A percentile compares a stretch with the other conserved stretches of the same genome.
Conservation (phyloP, 2,888 invertebrate species). For the Drosophila quinaria region DNA sequence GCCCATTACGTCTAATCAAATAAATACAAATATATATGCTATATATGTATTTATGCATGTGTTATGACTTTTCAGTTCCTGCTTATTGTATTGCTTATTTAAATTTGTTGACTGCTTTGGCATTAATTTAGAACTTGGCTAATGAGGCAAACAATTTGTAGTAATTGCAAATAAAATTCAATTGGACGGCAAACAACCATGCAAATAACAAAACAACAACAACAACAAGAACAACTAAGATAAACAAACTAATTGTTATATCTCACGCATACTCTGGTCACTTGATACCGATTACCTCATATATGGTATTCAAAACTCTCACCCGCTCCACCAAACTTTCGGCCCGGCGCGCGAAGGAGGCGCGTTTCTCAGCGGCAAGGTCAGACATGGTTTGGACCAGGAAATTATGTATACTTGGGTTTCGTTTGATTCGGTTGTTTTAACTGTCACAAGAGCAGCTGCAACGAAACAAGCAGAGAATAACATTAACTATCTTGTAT, state of each 20-base stretch:
- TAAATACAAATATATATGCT: slow-evolving; percentile 31
- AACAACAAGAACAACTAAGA: slow-evolving; percentile 33
- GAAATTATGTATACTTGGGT: slow-evolving; percentile 12
- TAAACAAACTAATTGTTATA: slow-evolving; percentile 60
- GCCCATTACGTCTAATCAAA: slow-evolving; percentile 47
- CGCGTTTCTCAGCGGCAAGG: slow-evolving; percentile 82
- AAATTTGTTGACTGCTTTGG: slow-evolving; percentile 16
- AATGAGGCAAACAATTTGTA: slow-evolving; percentile 9
- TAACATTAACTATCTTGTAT: slow-evolving; percentile 19
- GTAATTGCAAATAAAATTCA: slow-evolving; percentile 49
- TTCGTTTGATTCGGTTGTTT: slow-evolving; percentile 11
- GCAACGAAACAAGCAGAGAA: slow-evolving; percentile 38
- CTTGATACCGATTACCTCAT: slow-evolving; percentile 85
- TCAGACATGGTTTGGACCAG: slow-evolving; percentile 70
- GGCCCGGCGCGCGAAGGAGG: slow-evolving; percentile 85
- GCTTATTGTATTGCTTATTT: slow-evolving; percentile 1
- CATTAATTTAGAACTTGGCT: slow-evolving; percentile 11
- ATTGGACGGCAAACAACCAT: slow-evolving; percentile 26
- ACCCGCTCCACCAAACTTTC: slow-evolving; percentile 86
- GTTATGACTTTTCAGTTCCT: slow-evolving; percentile 10
- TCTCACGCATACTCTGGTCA: slow-evolving; percentile 84
- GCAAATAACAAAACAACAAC: slow-evolving; percentile 35
- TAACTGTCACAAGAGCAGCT: slow-evolving; percentile 26
- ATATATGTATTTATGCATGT: slow-evolving; percentile 4
- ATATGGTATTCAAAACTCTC: slow-evolving; percentile 86